Conservation (phyloP, 2,797 vertebrate genomes). For the Coregonus ussuriensis region DNA sequence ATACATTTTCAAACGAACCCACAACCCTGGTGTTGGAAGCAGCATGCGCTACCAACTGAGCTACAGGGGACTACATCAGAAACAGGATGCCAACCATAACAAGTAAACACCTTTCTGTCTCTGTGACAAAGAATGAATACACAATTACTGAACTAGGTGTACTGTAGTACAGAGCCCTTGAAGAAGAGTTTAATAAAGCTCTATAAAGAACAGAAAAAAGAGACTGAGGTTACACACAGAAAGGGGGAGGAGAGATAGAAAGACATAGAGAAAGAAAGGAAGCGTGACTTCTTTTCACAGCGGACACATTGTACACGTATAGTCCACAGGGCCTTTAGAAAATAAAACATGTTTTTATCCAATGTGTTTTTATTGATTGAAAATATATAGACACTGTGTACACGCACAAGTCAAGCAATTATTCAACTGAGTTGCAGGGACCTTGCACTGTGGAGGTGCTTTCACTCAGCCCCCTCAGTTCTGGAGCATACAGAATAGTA, state of each 20-base stretch:
- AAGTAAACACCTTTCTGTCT: no score
- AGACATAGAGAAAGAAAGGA: not conserved
- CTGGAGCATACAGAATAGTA: not conserved
- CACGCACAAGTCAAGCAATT: not conserved
- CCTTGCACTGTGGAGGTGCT: not conserved
- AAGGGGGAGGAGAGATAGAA: not conserved
- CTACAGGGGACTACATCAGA: no score
- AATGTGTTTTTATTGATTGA: not conserved
- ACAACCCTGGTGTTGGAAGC: no score
- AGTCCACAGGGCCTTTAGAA: not conserved
- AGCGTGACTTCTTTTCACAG: not conserved
- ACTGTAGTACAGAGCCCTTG: no score
- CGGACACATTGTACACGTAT: not conserved
- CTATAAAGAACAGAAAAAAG: no score
- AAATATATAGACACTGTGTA: not conserved
- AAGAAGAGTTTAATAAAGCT: no score
- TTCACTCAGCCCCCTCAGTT: not conserved
- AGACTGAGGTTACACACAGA: no score
- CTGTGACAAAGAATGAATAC: no score
- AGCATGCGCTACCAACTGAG: no score
- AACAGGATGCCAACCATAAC: no score
- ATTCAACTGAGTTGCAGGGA: not conserved
- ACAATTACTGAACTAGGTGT: no score
- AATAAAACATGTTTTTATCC: not conserved
- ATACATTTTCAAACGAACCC: no score